Evolutionary conservation across 2,888 invertebrate genomes (phyloP).

Genomic region (Andrena flavipes): DNA sequence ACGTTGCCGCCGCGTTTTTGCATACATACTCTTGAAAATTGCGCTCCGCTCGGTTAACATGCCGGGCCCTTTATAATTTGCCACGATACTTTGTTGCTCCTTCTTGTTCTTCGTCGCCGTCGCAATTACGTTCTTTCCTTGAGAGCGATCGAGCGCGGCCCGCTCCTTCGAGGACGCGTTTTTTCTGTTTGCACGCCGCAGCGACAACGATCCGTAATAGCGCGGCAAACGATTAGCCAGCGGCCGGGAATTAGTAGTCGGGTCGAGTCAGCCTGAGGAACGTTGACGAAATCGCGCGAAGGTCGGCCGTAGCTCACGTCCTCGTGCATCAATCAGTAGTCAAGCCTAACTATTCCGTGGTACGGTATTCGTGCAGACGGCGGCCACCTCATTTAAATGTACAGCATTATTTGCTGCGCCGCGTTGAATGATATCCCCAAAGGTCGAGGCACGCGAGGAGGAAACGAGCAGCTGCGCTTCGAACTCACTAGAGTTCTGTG

Average conservation of each 20-base stretch:
- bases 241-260: conserved; percentile 40
- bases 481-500: background rate
- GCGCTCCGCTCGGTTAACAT: conserved; percentile 24
- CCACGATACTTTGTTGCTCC: conserved; percentile 14
- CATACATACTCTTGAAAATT: conserved; percentile 39
- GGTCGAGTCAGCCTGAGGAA: conserved; percentile 20
- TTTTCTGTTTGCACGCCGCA: background rate
- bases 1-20: conserved; percentile 23
- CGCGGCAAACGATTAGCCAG: conserved; percentile 22
- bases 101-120: background rate
- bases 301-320: conserved; percentile 55
- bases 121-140: conserved; percentile 2
- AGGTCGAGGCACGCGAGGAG: conserved; percentile 39
- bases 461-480: conserved; percentile 12
- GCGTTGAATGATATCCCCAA: conserved; percentile 46
- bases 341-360: conserved; percentile 45
- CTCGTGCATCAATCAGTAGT: conserved; percentile 48
- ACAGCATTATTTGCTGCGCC: conserved; percentile 53
- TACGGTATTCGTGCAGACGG: conserved; percentile 29
- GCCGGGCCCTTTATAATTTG: conserved; percentile 33
- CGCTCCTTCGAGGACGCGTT: background rate
- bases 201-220: conserved; percentile 1
- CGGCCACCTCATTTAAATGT: conserved; percentile 58
- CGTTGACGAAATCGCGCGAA: conserved; percentile 65
- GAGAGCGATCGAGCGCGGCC: background rate